Evolutionary conservation across 2,888 invertebrate genomes (phyloP).

Genomic region (Azorinus chamasolen): DNA sequence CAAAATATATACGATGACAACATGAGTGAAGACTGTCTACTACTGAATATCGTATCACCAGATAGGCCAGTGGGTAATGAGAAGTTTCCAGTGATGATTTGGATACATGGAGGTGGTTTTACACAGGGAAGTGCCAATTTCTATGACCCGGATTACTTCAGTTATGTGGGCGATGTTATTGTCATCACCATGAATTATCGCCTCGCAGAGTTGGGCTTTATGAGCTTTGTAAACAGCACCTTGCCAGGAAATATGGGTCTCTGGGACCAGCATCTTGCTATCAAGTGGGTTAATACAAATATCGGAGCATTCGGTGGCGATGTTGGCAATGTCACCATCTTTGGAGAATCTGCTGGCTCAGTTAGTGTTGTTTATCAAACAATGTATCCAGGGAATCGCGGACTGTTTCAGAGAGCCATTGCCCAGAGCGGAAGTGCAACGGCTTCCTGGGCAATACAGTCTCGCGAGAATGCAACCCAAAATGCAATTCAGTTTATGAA

Average conservation of each 20-base stretch:
- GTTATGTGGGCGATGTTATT: background rate
- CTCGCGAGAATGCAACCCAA: background rate
- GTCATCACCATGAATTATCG: slow-evolving; percentile 13
- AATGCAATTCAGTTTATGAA: background rate
- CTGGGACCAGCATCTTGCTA: slow-evolving; percentile 13
- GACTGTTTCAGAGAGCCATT: too few relatives aligned
- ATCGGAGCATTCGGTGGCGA: slow-evolving; percentile 13
- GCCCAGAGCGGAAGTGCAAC: slow-evolving; percentile 1
- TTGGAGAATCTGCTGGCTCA: slow-evolving; percentile 9
- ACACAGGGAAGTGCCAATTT: background rate
- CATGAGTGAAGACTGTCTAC: too few relatives aligned
- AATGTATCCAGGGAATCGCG: slow-evolving; percentile 8
- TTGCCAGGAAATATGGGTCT: slow-evolving; percentile 4
- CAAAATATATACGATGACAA: too few relatives aligned
- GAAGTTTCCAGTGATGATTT: slow-evolving; percentile 12
- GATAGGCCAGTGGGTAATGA: too few relatives aligned
- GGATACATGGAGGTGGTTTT: slow-evolving; percentile 17
- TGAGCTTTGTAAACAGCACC: background rate
- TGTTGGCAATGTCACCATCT: background rate
- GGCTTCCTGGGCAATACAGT: background rate
- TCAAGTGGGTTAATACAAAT: slow-evolving; percentile 14
- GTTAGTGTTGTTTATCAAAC: slow-evolving; percentile 8
- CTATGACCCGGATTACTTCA: background rate
- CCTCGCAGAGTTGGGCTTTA: background rate
- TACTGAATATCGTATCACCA: too few relatives aligned